Evolutionary conservation across 2,888 invertebrate species (phyloP).

Genomic region (Cryptocephalus moraei): DNA sequence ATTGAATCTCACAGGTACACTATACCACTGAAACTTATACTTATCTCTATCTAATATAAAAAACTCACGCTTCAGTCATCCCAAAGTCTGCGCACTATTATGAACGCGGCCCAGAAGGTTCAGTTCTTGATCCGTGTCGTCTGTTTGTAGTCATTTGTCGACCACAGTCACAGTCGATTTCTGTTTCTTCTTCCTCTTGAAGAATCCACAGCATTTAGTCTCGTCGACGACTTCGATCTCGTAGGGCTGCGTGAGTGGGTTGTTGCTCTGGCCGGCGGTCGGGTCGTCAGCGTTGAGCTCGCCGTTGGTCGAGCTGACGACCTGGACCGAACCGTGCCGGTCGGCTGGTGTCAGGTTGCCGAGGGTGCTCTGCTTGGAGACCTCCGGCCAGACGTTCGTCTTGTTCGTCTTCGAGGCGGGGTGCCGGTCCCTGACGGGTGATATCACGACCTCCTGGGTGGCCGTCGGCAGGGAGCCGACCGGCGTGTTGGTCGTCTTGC

Average conservation of each 20-base stretch:
- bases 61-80: constrained; percentile 22
- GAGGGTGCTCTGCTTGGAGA: constrained; percentile 70
- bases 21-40: no score
- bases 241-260: constrained; percentile 85
- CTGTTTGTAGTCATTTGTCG: constrained; percentile 41
- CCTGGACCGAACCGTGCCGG: constrained; percentile 96
- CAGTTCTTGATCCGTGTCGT: constrained; percentile 40
- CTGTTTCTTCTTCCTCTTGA: constrained; percentile 99
- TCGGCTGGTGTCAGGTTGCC: constrained; percentile 89
- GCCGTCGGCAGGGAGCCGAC: constrained; percentile 88
- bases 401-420: constrained; percentile 67
- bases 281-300: constrained; percentile 92
- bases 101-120: constrained; percentile 38
- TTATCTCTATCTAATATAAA: constrained; percentile 14
- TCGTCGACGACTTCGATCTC: constrained; percentile 95
- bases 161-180: constrained; percentile 22
- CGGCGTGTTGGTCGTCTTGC: constrained; percentile 72
- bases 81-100: constrained; percentile 34
- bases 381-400: constrained; percentile 74
- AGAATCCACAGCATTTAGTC: constrained; percentile 99
- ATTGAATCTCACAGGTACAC: no score
- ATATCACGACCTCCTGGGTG: constrained; percentile 82
- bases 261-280: constrained; percentile 93
- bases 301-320: constrained; percentile 96
- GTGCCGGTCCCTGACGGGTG: constrained; percentile 78